Conservation (phyloP, 2,113 vertebrate genomes). For the Tympanuchus pallidicinctus region DNA sequence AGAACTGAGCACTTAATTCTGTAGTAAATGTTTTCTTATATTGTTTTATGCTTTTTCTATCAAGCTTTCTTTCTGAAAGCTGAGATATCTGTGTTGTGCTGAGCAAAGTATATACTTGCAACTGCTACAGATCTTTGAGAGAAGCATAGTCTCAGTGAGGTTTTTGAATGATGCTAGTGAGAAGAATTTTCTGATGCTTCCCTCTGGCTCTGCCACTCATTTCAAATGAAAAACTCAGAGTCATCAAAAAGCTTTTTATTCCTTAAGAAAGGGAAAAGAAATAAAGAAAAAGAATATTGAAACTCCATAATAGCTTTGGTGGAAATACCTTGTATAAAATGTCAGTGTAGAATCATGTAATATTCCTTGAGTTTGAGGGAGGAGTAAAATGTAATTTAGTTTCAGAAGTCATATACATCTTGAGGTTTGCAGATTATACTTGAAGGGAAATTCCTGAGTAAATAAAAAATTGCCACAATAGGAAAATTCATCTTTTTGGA, state of each 20-base stretch:
- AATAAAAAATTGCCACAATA: background rate
- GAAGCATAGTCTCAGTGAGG: background rate
- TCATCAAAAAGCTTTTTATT: background rate
- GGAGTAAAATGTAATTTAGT: background rate
- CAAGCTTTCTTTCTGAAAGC: background rate
- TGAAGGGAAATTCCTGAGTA: background rate
- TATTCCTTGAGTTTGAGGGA: background rate
- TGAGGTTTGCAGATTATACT: background rate
- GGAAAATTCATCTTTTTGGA: background rate
- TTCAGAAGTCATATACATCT: background rate
- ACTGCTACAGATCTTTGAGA: background rate
- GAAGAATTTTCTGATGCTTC: background rate
- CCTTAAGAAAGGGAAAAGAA: background rate
- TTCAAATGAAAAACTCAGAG: background rate
- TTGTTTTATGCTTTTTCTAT: background rate
- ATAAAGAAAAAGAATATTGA: background rate
- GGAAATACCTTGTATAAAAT: background rate
- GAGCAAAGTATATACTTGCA: background rate
- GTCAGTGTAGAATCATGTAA: background rate
- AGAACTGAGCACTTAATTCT: background rate
- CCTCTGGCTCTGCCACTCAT: background rate
- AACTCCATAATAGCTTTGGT: background rate
- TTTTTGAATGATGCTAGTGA: background rate
- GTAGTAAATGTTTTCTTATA: background rate
- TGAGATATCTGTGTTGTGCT: background rate